Evolutionary conservation across 2,888 invertebrate species (phyloP), one percentile per base, ranked within the genome.

Genomic region (Lysandra coridon): DNA sequence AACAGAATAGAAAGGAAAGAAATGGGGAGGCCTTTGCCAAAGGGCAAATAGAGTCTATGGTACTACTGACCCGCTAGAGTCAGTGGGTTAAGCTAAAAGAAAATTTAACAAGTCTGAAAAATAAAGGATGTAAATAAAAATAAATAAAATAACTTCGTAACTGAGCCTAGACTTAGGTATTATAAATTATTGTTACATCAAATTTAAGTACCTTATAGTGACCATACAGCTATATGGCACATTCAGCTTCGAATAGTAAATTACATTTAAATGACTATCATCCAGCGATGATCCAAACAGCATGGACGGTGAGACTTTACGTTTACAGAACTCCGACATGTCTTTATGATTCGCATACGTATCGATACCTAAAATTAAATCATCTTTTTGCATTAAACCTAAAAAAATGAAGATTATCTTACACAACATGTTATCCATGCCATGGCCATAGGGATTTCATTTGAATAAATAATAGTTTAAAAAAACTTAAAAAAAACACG

Each of bases 211-310:
- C 94, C 92, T 92, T 33, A 93, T 84, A 82, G 88, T 91, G 75
- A 93, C 86, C 80, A 86, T 90, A 83, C 94, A 94, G 83, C 88
- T 92, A 78, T 94, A 94, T 0, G 93, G 92, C 23, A 90, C 75
- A 64, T 92, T 91, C 49, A 90, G 82, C 62, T 85, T 87, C 2
- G 91, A 88, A 81, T 93, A 92, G 79, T 91, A 90, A 62, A 94
- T 80, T 53, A 92, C 86, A 80, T 91, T 84, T 1, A 93, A 87
- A 79, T 89, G 88, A 0, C 92, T 90, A 7, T 88, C 90, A 14
- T 88, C 83, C 2, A 91, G 89, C 33, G 69, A 69, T 14, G 69
- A 33, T 1, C 92, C 92, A 1, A 94, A 85, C 82, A 94, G 93
- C 78, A 94, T 88, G 0, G 94, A 93, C 0, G 93, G 92, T 44